Conservation (phyloP, 2,797 vertebrate genomes). For the Crocidura indochinensis region DNA sequence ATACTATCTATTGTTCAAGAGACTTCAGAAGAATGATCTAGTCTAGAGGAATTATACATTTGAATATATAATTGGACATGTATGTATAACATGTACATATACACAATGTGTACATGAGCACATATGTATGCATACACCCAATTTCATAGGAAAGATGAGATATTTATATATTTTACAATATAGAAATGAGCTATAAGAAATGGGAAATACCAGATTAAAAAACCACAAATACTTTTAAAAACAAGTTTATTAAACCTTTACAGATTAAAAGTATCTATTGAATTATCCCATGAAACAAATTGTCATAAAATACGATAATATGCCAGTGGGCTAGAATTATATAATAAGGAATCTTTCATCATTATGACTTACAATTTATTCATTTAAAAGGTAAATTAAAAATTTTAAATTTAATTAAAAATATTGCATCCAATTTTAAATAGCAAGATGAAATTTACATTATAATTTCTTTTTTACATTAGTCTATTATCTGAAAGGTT, state of each 20-base stretch:
- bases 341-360: conserved; percentile 45
- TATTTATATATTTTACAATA: conserved; percentile 69
- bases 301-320: conserved; percentile 57
- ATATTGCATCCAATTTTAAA: conserved; percentile 58
- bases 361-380: conserved; percentile 56
- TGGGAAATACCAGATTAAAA: conserved; percentile 47
- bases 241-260: conserved; percentile 52
- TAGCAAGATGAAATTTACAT: conserved; percentile 60
- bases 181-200: conserved; percentile 68
- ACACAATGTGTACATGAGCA: not conserved
- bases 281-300: conserved; percentile 65
- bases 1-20: conserved; percentile 67
- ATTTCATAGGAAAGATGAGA: conserved; percentile 65
- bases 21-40: conserved; percentile 64
- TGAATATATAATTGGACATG: not conserved
- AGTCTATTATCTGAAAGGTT: not conserved
- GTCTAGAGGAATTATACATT: not conserved
- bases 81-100: not conserved
- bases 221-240: conserved; percentile 63
- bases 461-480: conserved; percentile 45
- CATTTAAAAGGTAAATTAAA: conserved; percentile 69
- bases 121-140: conserved; percentile 23
- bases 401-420: conserved; percentile 68
- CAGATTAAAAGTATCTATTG: conserved; percentile 63
- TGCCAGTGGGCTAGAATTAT: conserved; percentile 66